Evolutionary conservation across 2,797 vertebrate species (phyloP), one percentile per base, ranked within the genome.

Genomic region (Alectoris magna): DNA sequence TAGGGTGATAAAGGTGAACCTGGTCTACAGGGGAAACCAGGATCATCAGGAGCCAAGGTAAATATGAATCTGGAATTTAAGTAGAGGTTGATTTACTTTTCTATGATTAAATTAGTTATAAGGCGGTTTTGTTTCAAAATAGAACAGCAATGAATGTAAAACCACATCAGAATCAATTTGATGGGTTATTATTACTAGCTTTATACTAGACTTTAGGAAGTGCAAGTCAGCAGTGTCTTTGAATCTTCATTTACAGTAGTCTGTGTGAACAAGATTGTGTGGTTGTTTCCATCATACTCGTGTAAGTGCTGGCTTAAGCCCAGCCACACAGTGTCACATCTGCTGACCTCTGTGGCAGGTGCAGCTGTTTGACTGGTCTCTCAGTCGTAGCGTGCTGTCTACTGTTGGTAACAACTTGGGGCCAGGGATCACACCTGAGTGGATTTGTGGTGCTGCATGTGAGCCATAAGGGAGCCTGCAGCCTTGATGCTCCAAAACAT

Each of bases 1-100:
- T 91, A 99, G 99, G 99, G 99, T 27, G 98, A 71, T 96, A 99
- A 98, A 95, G 99, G 99, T 3, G 98, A 98, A 94, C 96, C 88
- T 95, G 99, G 99, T 96, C 95, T 93, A 79, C 97, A 98, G 84
- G 99, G 99, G 16, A 96, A 97, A 88, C 88, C 97, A 93, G 99
- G 99, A 88, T 59, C 88, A 67, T 85, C 97, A 83, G 99, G 99
- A 48, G 72, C 96, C 82, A 97, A 96, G 98, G 99, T 99, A 98
- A 97, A 76, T 90, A 66, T 91, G 92, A 77, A 78, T 69, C 81
- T 83, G 49, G 16, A 84, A 90, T 38, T 87, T 27, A 89, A 82
- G 27, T 84, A 87, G 11, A 24, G 14, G 36, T 62, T 77, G 0
- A 53, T 66, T 44, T 73, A 71, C 6, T 76, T 64, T 90, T 71